Percentiles rank a stretch among this genome's conserved stretches.
These are phyloP conservation scores for Acanthurus tractus DNA, from an alignment of 2,797 vertebrate species.

Conservation along the genomic window DNA sequence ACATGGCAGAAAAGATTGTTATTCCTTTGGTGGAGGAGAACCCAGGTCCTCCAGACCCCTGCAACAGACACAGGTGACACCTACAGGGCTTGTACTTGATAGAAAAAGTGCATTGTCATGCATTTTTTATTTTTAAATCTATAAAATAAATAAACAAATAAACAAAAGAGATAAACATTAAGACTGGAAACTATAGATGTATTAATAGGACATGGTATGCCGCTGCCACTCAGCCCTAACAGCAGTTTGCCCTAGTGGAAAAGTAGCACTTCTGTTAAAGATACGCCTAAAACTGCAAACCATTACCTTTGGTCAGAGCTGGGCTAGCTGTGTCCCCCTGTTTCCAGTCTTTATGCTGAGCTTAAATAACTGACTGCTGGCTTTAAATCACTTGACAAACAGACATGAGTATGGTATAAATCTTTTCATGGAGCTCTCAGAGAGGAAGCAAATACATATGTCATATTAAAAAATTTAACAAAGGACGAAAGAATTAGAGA, in stretches of 20 bases:
- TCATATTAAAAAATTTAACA: too few species aligned
- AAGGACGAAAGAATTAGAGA: too few species aligned
- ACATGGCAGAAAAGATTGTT: constrained; percentile 94
- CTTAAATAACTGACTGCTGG: background rate
- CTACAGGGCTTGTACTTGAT: background rate
- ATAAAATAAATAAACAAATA: too few species aligned
- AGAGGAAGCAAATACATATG: background rate
- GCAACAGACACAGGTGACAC: constrained; percentile 83
- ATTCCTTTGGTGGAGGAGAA: constrained; percentile 90
- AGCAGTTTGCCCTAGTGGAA: background rate
- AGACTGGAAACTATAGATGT: background rate
- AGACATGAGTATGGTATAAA: background rate
- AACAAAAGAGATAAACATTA: too few species aligned
- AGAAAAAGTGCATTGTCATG: background rate
- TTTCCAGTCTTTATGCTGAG: background rate
- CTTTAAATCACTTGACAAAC: background rate
- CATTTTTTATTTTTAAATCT: too few species aligned
- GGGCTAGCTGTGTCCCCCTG: background rate
- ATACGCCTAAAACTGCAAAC: too few species aligned
- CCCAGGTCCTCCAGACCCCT: constrained; percentile 81
- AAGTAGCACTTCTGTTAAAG: too few species aligned
- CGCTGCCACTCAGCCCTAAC: too few species aligned
- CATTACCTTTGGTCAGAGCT: background rate
- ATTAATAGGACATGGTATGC: background rate
- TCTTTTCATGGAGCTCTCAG: background rate